These are phyloP conservation scores for Phataginus tetradactyla DNA, from an alignment of 2,797 vertebrate species.

Conservation along the genomic window DNA sequence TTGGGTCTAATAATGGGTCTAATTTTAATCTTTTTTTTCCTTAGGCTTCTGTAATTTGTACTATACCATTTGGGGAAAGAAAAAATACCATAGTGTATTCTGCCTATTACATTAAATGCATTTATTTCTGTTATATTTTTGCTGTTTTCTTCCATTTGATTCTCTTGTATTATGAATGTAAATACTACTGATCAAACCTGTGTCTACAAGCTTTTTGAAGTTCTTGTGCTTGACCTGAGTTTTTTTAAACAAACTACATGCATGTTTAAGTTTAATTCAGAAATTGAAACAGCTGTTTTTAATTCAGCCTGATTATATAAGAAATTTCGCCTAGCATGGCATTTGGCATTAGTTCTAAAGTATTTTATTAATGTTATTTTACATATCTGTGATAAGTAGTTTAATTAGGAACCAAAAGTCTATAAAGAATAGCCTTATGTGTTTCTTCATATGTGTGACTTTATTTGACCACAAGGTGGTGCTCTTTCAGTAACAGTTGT, in stretches of 20 bases:
- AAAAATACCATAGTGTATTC: background rate
- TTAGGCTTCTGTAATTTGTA: background rate
- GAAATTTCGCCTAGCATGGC: background rate
- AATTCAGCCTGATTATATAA: background rate
- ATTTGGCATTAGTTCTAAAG: background rate
- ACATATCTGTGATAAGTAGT: background rate
- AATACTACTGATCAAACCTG: background rate
- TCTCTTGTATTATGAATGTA: background rate
- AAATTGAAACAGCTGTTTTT: slow-evolving; percentile 19
- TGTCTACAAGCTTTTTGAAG: background rate
- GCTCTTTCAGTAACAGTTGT: slow-evolving; percentile 69
- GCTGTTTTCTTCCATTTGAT: background rate
- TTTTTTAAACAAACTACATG: background rate
- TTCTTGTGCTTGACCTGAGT: background rate
- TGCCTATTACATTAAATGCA: background rate
- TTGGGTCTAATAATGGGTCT: background rate
- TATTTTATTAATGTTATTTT: slow-evolving; percentile 13
- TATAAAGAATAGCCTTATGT: background rate
- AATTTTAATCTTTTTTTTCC: background rate
- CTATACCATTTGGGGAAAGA: background rate
- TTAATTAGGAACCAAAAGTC: background rate
- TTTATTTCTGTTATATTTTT: slow-evolving; percentile 20
- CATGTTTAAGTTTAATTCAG: slow-evolving; percentile 7
- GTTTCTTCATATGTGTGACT: background rate
- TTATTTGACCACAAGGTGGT: slow-evolving; percentile 78